Evolutionary conservation across 2,797 vertebrate genomes (phyloP).

Genomic region (Dryobates pubescens): DNA sequence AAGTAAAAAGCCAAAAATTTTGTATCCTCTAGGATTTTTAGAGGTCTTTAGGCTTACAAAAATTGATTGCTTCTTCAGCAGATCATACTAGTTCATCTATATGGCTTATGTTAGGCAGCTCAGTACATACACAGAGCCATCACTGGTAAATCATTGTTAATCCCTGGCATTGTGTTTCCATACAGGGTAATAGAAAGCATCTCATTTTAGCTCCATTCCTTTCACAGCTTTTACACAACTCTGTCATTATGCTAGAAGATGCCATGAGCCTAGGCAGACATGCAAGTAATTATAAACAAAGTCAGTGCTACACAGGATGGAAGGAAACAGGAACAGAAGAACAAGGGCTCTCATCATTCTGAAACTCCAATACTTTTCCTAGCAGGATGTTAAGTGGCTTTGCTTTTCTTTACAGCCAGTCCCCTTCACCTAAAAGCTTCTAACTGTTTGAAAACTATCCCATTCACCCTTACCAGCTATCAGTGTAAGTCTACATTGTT

Average conservation of each 20-base stretch:
- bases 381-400: slow-evolving; percentile 1
- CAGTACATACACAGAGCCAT: neutral
- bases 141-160: neutral
- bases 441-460: neutral
- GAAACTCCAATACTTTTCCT: neutral
- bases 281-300: neutral
- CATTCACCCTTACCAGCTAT: neutral
- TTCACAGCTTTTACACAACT: neutral
- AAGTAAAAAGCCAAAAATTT: neutral
- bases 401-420: neutral
- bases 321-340: neutral
- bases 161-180: neutral
- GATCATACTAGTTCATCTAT: neutral
- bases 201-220: neutral
- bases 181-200: neutral
- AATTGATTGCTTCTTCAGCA: neutral
- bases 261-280: neutral
- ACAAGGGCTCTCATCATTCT: neutral
- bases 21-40: neutral
- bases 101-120: neutral
- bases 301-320: neutral
- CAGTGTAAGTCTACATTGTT: neutral
- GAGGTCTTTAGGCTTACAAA: neutral
- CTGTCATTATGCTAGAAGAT: neutral
- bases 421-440: neutral